Evolutionary conservation across 2,797 vertebrate species (phyloP).

Genomic region (Euthynnus affinis): DNA sequence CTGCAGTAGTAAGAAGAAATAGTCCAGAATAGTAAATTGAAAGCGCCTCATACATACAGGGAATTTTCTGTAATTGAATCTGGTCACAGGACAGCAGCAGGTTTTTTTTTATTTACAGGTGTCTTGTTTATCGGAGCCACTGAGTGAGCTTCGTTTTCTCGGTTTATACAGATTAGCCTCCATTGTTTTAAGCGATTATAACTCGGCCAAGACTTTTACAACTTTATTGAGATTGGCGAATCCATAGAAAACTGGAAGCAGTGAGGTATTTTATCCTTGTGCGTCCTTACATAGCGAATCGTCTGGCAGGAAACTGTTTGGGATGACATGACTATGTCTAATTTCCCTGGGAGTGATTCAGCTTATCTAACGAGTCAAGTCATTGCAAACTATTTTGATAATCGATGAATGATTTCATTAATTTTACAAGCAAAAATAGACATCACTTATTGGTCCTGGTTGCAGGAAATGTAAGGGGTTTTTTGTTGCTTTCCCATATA

Average conservation of each 20-base stretch:
- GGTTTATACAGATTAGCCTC: not conserved
- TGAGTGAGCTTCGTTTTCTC: not conserved
- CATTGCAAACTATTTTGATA: not conserved
- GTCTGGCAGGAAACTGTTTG: not conserved
- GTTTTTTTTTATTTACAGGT: not conserved
- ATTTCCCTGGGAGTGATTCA: not conserved
- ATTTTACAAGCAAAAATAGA: not conserved
- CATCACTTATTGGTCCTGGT: not conserved
- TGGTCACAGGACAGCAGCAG: not conserved
- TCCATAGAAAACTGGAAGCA: not conserved
- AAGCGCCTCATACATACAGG: not conserved
- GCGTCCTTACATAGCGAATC: not conserved
- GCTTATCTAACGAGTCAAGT: not conserved
- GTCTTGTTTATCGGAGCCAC: not conserved
- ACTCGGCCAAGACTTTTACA: not conserved
- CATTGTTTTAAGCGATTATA: not conserved
- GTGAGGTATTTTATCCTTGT: not conserved
- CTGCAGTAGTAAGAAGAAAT: constrained; percentile 27
- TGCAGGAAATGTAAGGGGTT: not conserved
- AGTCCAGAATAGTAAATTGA: not conserved
- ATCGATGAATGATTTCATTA: not conserved
- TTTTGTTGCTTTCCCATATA: constrained; percentile 1
- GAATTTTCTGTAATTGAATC: not conserved
- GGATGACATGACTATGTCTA: not conserved
- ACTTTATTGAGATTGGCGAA: not conserved